Evolutionary conservation across 1,140 invertebrate species (phyloP).

Genomic region (Eriocheir sinensis): DNA sequence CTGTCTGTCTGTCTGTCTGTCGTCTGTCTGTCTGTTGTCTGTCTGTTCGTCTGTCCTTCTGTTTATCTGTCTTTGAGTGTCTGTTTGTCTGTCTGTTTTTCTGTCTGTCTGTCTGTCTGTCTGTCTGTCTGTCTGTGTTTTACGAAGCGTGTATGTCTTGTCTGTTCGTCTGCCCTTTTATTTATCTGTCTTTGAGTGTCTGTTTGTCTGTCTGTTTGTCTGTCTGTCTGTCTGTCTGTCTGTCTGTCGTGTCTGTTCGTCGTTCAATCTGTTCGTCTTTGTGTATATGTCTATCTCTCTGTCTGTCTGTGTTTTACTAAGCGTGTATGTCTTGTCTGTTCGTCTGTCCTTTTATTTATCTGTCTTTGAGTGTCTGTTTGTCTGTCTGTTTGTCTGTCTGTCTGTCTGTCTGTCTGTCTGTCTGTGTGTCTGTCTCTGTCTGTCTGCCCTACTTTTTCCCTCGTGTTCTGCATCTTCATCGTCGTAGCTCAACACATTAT

Average conservation of each 20-base stretch:
- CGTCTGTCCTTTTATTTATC: background rate
- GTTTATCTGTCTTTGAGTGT: too few species aligned
- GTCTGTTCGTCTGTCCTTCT: too few species aligned
- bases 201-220: too few species aligned
- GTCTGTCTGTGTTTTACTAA: background rate
- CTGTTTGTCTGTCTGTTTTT: background rate
- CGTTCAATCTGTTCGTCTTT: background rate
- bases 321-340: background rate
- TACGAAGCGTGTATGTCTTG: background rate
- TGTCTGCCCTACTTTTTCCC: background rate
- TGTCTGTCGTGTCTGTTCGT: background rate
- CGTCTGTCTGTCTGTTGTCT: too few species aligned
- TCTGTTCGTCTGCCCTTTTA: too few species aligned
- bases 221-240: too few species aligned
- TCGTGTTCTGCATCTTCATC: background rate
- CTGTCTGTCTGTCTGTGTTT: background rate
- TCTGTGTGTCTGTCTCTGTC: background rate
- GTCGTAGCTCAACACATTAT: too few species aligned
- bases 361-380: background rate
- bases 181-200: too few species aligned
- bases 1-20: too few species aligned
- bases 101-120: background rate
- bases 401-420: background rate
- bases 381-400: slow-evolving; percentile 3
- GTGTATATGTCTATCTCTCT: background rate